A percentile compares a stretch with the other conserved stretches of the same genome.
phyloP scores from a whole-genome alignment of 2,797 vertebrate genomes.

The Sebastes reedi region DNA sequence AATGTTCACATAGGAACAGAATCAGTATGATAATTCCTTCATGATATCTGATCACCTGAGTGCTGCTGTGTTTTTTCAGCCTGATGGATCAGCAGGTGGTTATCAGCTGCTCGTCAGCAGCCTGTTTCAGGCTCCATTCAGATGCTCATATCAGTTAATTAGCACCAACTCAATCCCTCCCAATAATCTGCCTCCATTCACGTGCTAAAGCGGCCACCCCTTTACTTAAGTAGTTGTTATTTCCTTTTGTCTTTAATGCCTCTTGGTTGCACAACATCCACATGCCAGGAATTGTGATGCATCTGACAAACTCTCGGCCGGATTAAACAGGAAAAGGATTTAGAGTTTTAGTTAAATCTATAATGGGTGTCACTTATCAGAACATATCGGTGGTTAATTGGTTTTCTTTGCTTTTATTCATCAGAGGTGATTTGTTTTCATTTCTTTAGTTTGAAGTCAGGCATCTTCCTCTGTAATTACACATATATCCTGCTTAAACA shows the following conservation, averaged over 20 bases:
- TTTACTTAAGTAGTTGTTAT: slow-evolving; percentile 83
- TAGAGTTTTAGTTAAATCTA: background rate
- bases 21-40: background rate
- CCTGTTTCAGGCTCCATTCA: slow-evolving; percentile 88
- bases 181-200: slow-evolving; percentile 84
- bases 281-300: slow-evolving; percentile 37
- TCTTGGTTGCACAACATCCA: slow-evolving; percentile 78
- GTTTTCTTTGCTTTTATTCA: background rate
- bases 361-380: background rate
- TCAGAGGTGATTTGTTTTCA: background rate
- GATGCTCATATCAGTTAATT: slow-evolving; percentile 86
- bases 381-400: background rate
- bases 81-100: slow-evolving; percentile 74
- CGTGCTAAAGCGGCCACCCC: slow-evolving; percentile 86
- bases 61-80: background rate
- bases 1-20: background rate
- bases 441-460: background rate
- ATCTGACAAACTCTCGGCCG: slow-evolving; percentile 1
- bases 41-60: background rate
- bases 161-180: slow-evolving; percentile 79
- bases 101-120: slow-evolving; percentile 80
- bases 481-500: background rate
- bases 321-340: background rate
- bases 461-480: background rate
- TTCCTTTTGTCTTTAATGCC: slow-evolving; percentile 84